Evolutionary conservation across 2,797 vertebrate genomes (phyloP), one percentile per base, ranked within the genome.

Genomic region (Jordanella pulchra): DNA sequence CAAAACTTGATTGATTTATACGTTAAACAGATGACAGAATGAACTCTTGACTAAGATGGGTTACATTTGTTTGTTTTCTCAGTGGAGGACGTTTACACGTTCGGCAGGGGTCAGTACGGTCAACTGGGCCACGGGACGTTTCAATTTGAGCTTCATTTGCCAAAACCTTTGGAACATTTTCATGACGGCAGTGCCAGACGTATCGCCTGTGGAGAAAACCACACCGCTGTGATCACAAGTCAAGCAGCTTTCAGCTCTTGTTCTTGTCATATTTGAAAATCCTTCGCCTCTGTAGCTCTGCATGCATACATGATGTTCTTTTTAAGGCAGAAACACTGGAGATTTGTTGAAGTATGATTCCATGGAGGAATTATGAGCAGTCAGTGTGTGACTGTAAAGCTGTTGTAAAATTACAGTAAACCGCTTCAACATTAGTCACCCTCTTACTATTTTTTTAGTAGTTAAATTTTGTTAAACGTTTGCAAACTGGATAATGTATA

Each of bases 41-140:
- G 17, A 17, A 58, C 55, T 18, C 9, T 21, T 35, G 35, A 21
- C 23, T 23, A 18, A 23, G 18, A 35, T 23, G 21, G 21, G 18
- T 23, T 18, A 35, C 18, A 2, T 60, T 60, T 35, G 3, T 35
- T 42, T 72, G 70, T 39, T 85, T 51, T 66, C 58, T 3, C 78
- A 93, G 89, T 89, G 65, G 66, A 85, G 35, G 84, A 89, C 4
- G 92, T 97, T 27, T 97, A 95, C 80, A 93, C 95, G 12, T 98
- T 97, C 83, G 97, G 97, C 45, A 85, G 95, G 64, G 96, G 97
- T 64, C 96, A 96, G 42, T 93, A 95, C 72, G 96, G 96, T 35
- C 97, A 97, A 71, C 90, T 98, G 86, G 97, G 97, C 67, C 96
- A 96, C 1, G 97, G 96, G 7, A 96, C 95, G 42, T 95, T 94